Percentiles rank a stretch among this genome's conserved stretches.
Evolutionary conservation across 2,888 invertebrate species (phyloP).

Genomic region (Leptothorax acervorum): DNA sequence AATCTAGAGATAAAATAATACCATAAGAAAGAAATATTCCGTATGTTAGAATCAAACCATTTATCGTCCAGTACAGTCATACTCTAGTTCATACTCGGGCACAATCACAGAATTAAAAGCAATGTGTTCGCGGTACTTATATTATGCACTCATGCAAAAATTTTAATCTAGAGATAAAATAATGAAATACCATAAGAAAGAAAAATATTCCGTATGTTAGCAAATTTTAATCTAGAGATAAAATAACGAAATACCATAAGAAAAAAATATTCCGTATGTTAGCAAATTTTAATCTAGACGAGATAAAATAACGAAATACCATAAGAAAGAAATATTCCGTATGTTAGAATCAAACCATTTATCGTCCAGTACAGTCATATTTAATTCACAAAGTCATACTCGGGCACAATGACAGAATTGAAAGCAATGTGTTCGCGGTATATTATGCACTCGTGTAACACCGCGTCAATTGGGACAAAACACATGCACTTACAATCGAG

Average conservation of each 20-base stretch:
- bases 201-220: too few species aligned
- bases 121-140: background rate
- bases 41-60: background rate
- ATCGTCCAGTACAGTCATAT: background rate
- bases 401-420: background rate
- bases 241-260: too few species aligned
- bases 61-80: background rate
- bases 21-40: background rate
- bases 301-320: background rate
- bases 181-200: too few species aligned
- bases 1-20: background rate
- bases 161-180: too few species aligned
- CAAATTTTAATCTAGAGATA: too few species aligned
- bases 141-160: conserved; percentile 39
- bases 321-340: background rate
- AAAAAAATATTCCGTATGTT: background rate
- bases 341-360: background rate
- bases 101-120: conserved; percentile 1
- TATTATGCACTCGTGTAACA: conserved; percentile 29
- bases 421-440: background rate
- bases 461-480: conserved; percentile 34
- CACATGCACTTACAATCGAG: conserved; percentile 14
- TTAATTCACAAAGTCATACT: background rate
- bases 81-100: background rate
- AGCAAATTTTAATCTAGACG: background rate